Evolutionary conservation across 2,113 vertebrate species (phyloP).

Genomic region (Labeo catla): DNA sequence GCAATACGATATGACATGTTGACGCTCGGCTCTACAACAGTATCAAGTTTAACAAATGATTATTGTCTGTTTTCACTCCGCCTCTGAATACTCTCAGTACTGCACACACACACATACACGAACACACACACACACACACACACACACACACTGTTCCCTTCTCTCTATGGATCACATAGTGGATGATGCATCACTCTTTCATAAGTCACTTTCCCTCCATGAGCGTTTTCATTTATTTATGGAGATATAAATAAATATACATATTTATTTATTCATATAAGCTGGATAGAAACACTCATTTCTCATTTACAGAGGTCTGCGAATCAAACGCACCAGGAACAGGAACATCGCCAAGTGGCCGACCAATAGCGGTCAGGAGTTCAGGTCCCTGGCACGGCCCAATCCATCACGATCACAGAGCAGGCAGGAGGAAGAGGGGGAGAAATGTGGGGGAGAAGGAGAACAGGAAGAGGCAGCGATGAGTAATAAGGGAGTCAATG

Average conservation of each 20-base stretch:
- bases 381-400: conserved; percentile 6
- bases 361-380: conserved; percentile 35
- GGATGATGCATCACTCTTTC: conserved; percentile 27
- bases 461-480: conserved; percentile 22
- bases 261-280: conserved; percentile 28
- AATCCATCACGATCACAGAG: conserved; percentile 38
- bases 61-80: conserved; percentile 17
- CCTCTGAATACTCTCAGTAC: conserved; percentile 2
- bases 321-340: background rate
- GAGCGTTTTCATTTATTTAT: conserved; percentile 38
- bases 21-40: background rate
- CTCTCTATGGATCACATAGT: background rate
- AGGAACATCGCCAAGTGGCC: conserved; percentile 16
- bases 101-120: background rate
- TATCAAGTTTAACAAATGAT: conserved; percentile 7
- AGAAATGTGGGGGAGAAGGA: conserved; percentile 59
- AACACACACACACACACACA: background rate
- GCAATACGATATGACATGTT: conserved; percentile 23
- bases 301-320: conserved; percentile 13
- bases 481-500: conserved; percentile 26
- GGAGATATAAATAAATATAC: conserved; percentile 22
- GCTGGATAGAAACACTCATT: background rate
- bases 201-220: conserved; percentile 25
- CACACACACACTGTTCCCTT: background rate
- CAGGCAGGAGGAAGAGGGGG: conserved; percentile 57